Base-by-base conservation (phyloP, 1,140 invertebrate species). In the Drosophila punjabiensis region DNA sequence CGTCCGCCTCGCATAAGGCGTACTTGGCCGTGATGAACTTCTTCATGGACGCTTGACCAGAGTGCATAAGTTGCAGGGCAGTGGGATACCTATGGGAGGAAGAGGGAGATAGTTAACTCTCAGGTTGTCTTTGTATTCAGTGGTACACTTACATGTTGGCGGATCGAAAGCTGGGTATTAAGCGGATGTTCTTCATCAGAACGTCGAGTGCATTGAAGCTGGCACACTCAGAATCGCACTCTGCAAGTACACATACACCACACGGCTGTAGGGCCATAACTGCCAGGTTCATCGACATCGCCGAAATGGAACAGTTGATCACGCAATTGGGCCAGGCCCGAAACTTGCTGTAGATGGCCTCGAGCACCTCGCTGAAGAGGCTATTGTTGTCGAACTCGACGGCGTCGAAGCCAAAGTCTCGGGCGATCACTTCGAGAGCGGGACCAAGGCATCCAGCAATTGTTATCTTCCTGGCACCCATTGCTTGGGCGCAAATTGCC, bases 101-200 rank as follows among this genome's bases (percentile, higher is more conserved):
- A n/a, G 16, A 6, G 28, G 3, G 6, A 24, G n/a, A 13, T 13
- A 53, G 18, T 53, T 32, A 30, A 10, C 9, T 4, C 5, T 18
- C 6, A 43, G 41, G 10, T 20, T 47, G 37, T 8, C 11, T 13
- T n/a, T 41, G 32, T 20, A 16, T 30, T 0, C 1, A n/a, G 14
- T 8, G 9, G 4, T 32, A 1, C 4, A 77, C 76, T 56, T 33
- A 91, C 91, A 92, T 92, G 45, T 92, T 92, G 4, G 84, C 77
- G 16, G 79, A 89, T 8, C 91, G 79, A 65, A 89, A 92, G 18
- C 91, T 92, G 10, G 91, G 86, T 30, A 86, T 59, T 5, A 92
- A 41, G 10, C 80, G 75, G 28, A 92, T 92, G 47, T 92, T 91
- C 43, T 92, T 92, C 91, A 92, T 91, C 0, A 92, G 76, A 7